phyloP scores from a whole-genome alignment of 2,888 invertebrate genomes.

The Strigamia transsilvanica region DNA sequence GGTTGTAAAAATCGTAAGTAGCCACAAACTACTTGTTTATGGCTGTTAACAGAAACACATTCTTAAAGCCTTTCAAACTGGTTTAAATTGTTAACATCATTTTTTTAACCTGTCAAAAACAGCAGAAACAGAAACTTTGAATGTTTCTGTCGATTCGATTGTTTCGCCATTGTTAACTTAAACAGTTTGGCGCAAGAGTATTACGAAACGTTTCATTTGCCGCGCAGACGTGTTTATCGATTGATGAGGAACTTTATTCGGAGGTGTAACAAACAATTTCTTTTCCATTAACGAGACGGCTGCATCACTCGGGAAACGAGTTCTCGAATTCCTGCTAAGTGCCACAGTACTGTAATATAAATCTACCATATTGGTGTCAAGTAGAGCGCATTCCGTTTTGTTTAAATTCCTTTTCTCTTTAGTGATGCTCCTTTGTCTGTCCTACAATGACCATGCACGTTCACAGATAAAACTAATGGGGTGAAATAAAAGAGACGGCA shows the following conservation, averaged over 20 bases:
- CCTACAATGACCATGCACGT: constrained; percentile 54
- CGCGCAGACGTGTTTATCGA: too few relatives aligned
- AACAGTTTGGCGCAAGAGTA: too few relatives aligned
- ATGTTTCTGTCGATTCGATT: background rate
- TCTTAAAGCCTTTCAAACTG: too few relatives aligned
- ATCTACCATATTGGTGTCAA: constrained; percentile 15
- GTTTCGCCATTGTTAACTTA: background rate
- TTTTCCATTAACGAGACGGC: background rate
- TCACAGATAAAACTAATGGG: constrained; percentile 30
- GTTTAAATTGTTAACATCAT: too few relatives aligned
- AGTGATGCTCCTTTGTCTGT: constrained; percentile 58
- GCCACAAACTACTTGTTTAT: too few relatives aligned
- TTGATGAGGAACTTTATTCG: background rate
- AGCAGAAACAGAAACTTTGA: too few relatives aligned
- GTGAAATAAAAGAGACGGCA: constrained; percentile 30
- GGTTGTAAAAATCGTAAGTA: too few relatives aligned
- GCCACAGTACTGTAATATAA: background rate
- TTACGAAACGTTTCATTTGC: too few relatives aligned
- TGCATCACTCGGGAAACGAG: too few relatives aligned
- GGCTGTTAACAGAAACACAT: too few relatives aligned
- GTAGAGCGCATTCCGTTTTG: constrained; percentile 56
- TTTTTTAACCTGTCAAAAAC: too few relatives aligned
- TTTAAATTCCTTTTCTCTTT: constrained; percentile 58
- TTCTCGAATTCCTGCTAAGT: constrained; percentile 18
- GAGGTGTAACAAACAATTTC: background rate